A percentile compares a stretch with the other conserved stretches of the same genome.
phyloP scores from a whole-genome alignment of 37 sponge, comb jelly and placozoan species.

The Beroe ovata region DNA sequence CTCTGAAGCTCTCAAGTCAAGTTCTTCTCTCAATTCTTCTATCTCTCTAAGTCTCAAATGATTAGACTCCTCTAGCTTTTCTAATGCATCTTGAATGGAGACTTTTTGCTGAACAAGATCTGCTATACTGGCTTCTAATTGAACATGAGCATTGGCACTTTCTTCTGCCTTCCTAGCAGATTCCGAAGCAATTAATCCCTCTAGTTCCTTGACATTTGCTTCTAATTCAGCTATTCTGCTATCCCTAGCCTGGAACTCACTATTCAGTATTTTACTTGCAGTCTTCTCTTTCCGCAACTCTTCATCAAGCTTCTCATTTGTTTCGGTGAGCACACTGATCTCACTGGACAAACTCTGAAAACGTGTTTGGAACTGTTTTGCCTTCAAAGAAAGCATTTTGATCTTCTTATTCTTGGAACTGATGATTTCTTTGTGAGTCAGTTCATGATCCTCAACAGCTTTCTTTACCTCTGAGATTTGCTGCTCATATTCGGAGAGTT shows the following conservation, averaged over 20 bases:
- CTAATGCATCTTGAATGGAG: background rate
- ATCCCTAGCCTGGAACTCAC: background rate
- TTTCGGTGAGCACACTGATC: conserved; percentile 18
- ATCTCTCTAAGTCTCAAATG: background rate
- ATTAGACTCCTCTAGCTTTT: background rate
- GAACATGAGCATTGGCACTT: background rate
- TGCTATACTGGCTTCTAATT: conserved; percentile 25
- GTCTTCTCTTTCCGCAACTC: background rate
- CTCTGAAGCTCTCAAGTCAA: background rate
- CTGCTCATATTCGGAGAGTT: conserved; percentile 25
- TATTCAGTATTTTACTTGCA: background rate
- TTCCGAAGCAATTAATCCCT: background rate
- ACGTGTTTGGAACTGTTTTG: conserved; percentile 23
- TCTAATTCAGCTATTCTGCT: background rate
- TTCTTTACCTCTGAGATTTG: conserved; percentile 2
- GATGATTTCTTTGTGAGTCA: background rate
- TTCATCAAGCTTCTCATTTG: conserved; percentile 20
- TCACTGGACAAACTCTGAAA: background rate
- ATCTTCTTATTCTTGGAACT: conserved; percentile 31
- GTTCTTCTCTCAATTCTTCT: background rate
- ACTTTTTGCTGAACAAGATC: conserved; percentile 21
- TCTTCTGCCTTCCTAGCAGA: background rate
- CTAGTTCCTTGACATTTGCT: background rate
- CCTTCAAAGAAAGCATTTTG: conserved; percentile 20
- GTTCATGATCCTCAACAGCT: background rate